phyloP scores from a whole-genome alignment of 2,113 vertebrate species.

The Lucifuga dentata region DNA sequence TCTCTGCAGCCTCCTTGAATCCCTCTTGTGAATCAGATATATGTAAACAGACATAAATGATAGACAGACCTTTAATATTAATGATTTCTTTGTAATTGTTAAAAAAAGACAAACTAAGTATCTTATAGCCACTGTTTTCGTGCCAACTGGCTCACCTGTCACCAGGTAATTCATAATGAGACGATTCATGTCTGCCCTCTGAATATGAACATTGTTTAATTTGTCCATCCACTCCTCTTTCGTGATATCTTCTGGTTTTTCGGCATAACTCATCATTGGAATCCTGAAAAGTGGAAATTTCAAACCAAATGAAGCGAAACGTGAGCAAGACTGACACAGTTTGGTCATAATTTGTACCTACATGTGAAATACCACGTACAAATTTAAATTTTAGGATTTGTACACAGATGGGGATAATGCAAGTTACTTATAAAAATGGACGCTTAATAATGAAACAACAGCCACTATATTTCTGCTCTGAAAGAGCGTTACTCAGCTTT shows the following conservation, averaged over 20 bases:
- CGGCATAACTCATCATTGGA: constrained; percentile 96
- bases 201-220: constrained; percentile 96
- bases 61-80: no score
- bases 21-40: constrained; percentile 86
- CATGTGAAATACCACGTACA: constrained; percentile 32
- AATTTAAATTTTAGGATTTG: background rate
- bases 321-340: constrained; percentile 72
- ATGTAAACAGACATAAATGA: constrained; percentile 8
- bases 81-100: no score
- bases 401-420: background rate
- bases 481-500: background rate
- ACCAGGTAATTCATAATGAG: constrained; percentile 99
- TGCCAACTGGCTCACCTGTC: constrained; percentile 84
- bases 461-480: accelerated
- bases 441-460: background rate
- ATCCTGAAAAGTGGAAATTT: constrained; percentile 69
- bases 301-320: constrained; percentile 30
- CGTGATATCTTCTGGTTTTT: constrained; percentile 98
- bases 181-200: constrained; percentile 98
- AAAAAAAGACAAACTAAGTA: no score
- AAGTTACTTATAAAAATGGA: background rate
- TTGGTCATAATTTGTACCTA: constrained; percentile 62
- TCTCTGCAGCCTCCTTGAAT: constrained; percentile 98
- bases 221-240: constrained; percentile 99
- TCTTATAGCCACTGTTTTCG: background rate